Evolutionary conservation across 2,797 vertebrate species (phyloP).

Genomic region (Coilia nasus): DNA sequence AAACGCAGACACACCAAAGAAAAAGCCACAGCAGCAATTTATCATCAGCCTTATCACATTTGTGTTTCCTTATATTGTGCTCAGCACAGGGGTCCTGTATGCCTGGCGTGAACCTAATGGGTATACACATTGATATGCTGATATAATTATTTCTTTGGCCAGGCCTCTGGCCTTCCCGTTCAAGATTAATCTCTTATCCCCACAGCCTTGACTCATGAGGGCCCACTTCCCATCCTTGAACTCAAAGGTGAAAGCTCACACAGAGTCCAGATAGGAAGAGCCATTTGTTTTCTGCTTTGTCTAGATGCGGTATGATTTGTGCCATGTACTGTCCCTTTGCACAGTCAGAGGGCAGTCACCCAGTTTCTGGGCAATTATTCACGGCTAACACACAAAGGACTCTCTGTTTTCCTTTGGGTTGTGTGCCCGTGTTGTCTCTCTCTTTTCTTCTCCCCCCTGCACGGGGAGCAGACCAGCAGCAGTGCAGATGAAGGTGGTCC

Average conservation of each 20-base stretch:
- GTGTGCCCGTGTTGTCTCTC: background rate
- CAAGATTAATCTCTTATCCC: slow-evolving; percentile 33
- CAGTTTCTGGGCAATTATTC: slow-evolving; percentile 7
- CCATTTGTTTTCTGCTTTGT: slow-evolving; percentile 30
- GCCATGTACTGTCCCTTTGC: background rate
- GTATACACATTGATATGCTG: slow-evolving; percentile 44
- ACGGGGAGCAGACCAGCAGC: background rate
- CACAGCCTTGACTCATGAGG: slow-evolving; percentile 44
- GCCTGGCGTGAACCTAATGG: slow-evolving; percentile 23
- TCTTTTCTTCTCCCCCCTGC: background rate
- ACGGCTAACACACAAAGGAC: background rate
- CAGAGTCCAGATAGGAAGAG: slow-evolving; percentile 51
- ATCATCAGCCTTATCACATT: background rate
- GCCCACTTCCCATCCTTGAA: slow-evolving; percentile 50
- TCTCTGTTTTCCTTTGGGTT: slow-evolving; percentile 24
- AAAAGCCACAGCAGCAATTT: background rate
- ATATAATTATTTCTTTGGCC: slow-evolving; percentile 46
- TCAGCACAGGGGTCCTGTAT: background rate
- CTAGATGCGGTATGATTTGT: slow-evolving; percentile 8
- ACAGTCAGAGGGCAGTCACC: slow-evolving; percentile 16
- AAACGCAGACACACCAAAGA: background rate
- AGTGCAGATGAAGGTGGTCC: slow-evolving; percentile 3
- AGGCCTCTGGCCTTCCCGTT: slow-evolving; percentile 60
- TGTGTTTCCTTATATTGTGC: slow-evolving; percentile 38
- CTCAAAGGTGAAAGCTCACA: slow-evolving; percentile 46